Percentiles rank a stretch among this genome's conserved stretches.
Conservation (phyloP, 2,113 vertebrate species). For the Theristicus caerulescens region DNA sequence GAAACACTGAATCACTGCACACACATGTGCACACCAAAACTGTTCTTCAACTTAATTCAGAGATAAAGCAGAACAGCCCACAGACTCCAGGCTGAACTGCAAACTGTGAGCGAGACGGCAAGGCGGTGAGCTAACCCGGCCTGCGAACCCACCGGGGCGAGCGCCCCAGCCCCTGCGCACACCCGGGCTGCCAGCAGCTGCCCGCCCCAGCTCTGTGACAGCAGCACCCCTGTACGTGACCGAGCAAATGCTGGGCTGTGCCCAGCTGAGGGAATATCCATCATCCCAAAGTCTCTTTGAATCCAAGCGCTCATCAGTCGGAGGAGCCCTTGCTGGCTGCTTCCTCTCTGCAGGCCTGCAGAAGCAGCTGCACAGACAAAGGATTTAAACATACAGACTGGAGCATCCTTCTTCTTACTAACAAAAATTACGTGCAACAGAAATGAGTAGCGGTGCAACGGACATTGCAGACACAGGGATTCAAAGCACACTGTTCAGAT, state of each 20-base stretch:
- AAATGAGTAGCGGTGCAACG: rapidly evolving
- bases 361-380: not conserved
- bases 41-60: not conserved
- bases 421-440: not conserved
- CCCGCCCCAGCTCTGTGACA: not conserved
- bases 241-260: not conserved
- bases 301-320: not conserved
- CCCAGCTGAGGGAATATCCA: not conserved
- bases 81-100: not conserved
- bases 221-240: not conserved
- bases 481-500: not conserved
- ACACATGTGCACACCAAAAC: not conserved
- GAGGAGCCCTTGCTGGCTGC: not conserved
- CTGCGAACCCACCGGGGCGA: rapidly evolving
- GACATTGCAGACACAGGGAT: not conserved
- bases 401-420: not conserved
- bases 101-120: not conserved
- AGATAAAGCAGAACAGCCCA: not conserved
- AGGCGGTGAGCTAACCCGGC: rapidly evolving
- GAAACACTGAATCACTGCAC: not conserved
- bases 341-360: not conserved
- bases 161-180: not conserved
- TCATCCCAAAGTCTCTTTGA: not conserved
- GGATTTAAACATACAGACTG: not conserved
- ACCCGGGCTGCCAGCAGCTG: rapidly evolving